Base-by-base conservation (phyloP, 2,888 invertebrate genomes). In the Agriopis leucophaearia region DNA sequence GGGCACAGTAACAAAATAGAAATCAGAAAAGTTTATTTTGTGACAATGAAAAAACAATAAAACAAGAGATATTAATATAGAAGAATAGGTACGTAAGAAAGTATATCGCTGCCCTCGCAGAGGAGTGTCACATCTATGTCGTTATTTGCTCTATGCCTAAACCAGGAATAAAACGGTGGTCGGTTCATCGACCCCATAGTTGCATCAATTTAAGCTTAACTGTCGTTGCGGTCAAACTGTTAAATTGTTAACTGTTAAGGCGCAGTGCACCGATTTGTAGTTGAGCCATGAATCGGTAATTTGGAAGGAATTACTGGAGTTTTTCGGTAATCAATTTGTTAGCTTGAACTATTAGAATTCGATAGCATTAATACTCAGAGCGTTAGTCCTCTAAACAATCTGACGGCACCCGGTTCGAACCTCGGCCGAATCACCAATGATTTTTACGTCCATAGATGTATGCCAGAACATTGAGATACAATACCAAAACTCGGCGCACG, bases 191-290 rank as follows among this genome's bases (percentile, higher is more conserved):
- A 87, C 89, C 90, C 75, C 80, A 77, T 80, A 84, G 89, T 86
- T 89, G 88, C 89, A 89, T 90, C 89, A 88, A 89, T 90, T 87
- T 27, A 75, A 80, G 80, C 78, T 88, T 91, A 91, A 92, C 92
- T 90, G 89, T 87, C 83, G 77, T 80, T 81, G 84, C 63, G 64
- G 64, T 57, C 50, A 60, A 62, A 66, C 66, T 55, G 66, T 69
- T 66, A 56, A 35, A 27, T 10, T 18, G 48, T 58, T 58, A 48
- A 58, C 38, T 55, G 18, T 58, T 48, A 45, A 48, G 48, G 38
- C 16, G 48, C 38, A 18, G 13, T 40, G 8, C 8, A 59, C 9
- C 35, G 12, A 47, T 35, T 15, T 12, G 16, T 48, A 5, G 18
- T 12, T 18, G 9, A 48, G 48, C 48, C 48, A 12, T 18, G 10